Percentiles rank a stretch among this genome's conserved stretches.
Evolutionary conservation across 2,113 vertebrate species (phyloP).

Genomic region (Micromys minutus): DNA sequence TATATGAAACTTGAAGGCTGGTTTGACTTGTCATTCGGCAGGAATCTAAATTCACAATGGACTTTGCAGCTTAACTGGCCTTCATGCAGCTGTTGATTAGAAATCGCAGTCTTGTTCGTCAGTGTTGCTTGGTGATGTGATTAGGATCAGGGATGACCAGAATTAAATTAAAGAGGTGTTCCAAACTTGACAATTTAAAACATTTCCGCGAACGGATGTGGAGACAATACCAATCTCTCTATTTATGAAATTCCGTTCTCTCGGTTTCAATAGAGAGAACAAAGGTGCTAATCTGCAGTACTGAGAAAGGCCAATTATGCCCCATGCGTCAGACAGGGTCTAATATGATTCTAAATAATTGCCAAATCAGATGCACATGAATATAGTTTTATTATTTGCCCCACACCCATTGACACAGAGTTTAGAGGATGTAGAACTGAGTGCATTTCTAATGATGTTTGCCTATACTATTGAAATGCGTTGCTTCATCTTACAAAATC

Average conservation of each 20-base stretch:
- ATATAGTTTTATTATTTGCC: conserved; percentile 74
- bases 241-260: conserved; percentile 67
- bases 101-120: conserved; percentile 42
- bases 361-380: conserved; percentile 62
- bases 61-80: conserved; percentile 38
- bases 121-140: conserved; percentile 44
- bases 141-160: conserved; percentile 24
- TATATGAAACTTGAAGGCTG: conserved; percentile 65
- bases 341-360: conserved; percentile 69
- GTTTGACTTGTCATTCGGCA: conserved; percentile 60
- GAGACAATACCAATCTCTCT: conserved; percentile 63
- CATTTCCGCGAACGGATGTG: conserved; percentile 61
- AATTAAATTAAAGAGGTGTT: conserved; percentile 66
- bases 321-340: conserved; percentile 61
- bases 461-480: conserved; percentile 20
- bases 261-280: conserved; percentile 62
- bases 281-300: conserved; percentile 71
- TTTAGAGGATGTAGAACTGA: conserved; percentile 34
- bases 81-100: conserved; percentile 53
- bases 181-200: conserved; percentile 61
- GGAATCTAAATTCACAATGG: conserved; percentile 41
- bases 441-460: conserved; percentile 57
- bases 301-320: conserved; percentile 77
- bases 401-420: conserved; percentile 51
- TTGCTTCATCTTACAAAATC: conserved; percentile 48